phyloP scores from a whole-genome alignment of 2,888 invertebrate species.

The Drosophila atroscutellata region DNA sequence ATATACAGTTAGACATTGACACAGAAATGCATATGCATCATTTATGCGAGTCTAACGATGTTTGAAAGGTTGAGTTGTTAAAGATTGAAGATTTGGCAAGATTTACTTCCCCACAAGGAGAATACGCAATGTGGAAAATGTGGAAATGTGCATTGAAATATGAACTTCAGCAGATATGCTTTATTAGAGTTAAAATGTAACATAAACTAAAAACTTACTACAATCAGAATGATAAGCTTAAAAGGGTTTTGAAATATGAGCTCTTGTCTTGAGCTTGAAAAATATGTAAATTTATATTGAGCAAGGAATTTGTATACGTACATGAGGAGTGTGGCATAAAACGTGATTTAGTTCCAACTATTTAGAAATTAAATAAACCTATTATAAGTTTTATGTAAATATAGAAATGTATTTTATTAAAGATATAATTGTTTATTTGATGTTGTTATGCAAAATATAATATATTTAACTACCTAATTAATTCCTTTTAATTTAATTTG shows the following conservation, averaged over 20 bases:
- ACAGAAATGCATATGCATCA: conserved; percentile 67
- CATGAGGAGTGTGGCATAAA: conserved; percentile 11
- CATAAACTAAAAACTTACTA: not conserved
- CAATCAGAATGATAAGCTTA: not conserved
- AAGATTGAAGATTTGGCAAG: conserved; percentile 45
- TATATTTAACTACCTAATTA: not conserved
- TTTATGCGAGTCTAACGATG: conserved; percentile 47
- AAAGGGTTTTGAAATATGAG: not conserved
- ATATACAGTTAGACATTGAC: conserved; percentile 26
- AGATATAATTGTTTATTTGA: not conserved
- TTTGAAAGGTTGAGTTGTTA: conserved; percentile 32
- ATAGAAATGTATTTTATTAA: not conserved
- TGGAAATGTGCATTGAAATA: conserved; percentile 2
- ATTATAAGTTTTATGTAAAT: conserved; percentile 2
- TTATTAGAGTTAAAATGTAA: not conserved
- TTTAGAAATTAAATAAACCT: conserved; percentile 14
- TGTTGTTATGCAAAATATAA: not conserved
- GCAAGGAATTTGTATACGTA: conserved; percentile 8
- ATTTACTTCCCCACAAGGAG: conserved; percentile 25
- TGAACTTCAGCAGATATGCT: conserved; percentile 1
- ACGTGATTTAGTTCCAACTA: conserved; percentile 16
- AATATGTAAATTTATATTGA: not conserved
- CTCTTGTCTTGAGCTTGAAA: not conserved
- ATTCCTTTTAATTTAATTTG: conserved; percentile 6
- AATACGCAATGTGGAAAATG: conserved; percentile 23